Evolutionary conservation across 2,797 vertebrate genomes (phyloP).

Genomic region (Esox lucius): DNA sequence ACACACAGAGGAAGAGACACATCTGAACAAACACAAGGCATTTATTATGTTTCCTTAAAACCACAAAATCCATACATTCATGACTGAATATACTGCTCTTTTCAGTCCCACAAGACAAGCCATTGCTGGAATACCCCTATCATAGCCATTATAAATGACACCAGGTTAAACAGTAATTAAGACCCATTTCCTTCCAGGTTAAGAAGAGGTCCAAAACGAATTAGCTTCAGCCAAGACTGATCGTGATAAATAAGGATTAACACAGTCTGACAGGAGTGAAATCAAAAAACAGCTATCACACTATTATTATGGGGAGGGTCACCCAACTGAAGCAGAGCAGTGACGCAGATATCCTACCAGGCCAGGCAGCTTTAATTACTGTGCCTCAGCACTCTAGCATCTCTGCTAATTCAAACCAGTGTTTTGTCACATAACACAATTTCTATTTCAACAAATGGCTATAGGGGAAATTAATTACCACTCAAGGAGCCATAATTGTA

Average conservation of each 20-base stretch:
- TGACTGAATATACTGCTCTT: neutral
- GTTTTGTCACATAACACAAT: constrained; percentile 30
- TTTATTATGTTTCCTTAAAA: neutral
- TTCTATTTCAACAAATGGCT: neutral
- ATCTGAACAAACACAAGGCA: neutral
- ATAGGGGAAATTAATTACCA: constrained; percentile 9
- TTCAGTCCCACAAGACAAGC: neutral
- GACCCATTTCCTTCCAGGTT: neutral
- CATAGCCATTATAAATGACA: neutral
- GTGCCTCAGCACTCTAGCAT: constrained; percentile 16
- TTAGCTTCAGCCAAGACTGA: neutral
- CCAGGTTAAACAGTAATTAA: neutral
- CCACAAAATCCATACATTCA: neutral
- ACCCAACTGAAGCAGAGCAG: constrained; percentile 1
- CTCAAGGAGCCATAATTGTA: constrained; percentile 16
- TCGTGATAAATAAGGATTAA: neutral
- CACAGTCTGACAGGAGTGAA: neutral
- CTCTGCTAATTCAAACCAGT: constrained; percentile 35
- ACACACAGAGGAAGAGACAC: neutral
- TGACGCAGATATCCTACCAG: constrained; percentile 27
- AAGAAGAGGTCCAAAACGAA: neutral
- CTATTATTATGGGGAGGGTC: neutral
- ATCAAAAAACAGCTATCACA: neutral
- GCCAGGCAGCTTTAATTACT: neutral
- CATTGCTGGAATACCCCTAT: neutral